A percentile compares a stretch with the other conserved stretches of the same genome.
Conservation (phyloP, 2,113 vertebrate genomes). For the Embiotoca jacksoni region DNA sequence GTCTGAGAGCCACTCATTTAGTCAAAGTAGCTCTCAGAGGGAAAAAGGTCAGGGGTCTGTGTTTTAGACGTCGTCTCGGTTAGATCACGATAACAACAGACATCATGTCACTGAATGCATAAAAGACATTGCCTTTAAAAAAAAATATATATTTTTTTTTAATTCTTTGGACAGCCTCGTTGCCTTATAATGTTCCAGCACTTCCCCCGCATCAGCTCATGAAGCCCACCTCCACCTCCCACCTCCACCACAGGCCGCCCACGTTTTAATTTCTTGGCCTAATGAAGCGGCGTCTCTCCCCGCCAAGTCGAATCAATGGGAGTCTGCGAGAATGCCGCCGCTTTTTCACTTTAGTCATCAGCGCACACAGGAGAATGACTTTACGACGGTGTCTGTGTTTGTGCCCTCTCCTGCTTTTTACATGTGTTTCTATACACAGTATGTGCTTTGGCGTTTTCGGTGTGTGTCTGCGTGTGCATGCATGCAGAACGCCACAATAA, state of each 20-base stretch:
- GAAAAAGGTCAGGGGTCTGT: too few relatives aligned
- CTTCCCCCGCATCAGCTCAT: slow-evolving; percentile 44
- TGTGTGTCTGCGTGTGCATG: neutral
- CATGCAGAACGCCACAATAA: neutral
- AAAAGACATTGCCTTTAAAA: slow-evolving; percentile 62
- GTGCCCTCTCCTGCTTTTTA: slow-evolving; percentile 10
- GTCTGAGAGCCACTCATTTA: too few relatives aligned
- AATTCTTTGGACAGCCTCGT: slow-evolving; percentile 50
- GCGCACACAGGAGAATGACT: slow-evolving; percentile 53
- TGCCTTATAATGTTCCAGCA: slow-evolving; percentile 50
- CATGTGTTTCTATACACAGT: neutral
- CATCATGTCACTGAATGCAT: slow-evolving; percentile 48
- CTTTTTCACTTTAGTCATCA: slow-evolving; percentile 69
- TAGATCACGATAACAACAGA: neutral
- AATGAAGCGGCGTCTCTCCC: slow-evolving; percentile 80
- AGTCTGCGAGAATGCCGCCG: slow-evolving; percentile 49
- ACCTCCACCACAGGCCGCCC: slow-evolving; percentile 62
- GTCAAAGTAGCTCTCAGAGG: too few relatives aligned
- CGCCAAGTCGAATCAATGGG: slow-evolving; percentile 73
- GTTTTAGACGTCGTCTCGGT: too few relatives aligned
- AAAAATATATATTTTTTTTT: slow-evolving; percentile 17
- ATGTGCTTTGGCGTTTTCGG: neutral
- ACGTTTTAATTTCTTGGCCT: slow-evolving; percentile 87
- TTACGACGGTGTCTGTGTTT: slow-evolving; percentile 20
- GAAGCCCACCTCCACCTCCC: slow-evolving; percentile 46